Conservation (phyloP, 2,113 vertebrate genomes). For the Egretta garzetta region DNA sequence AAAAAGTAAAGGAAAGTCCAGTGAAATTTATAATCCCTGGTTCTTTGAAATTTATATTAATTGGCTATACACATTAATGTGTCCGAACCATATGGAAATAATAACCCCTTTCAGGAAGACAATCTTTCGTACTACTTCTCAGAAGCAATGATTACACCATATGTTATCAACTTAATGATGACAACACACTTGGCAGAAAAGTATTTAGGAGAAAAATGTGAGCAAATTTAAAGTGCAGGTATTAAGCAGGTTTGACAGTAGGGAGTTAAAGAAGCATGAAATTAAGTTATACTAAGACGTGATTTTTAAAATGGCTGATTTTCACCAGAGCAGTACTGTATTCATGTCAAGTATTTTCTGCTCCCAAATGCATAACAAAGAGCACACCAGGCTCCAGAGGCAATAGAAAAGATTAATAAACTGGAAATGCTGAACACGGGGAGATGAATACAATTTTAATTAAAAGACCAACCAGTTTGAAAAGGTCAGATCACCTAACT, state of each 20-base stretch:
- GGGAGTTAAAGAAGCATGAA: conserved; percentile 6
- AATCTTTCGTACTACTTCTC: background rate
- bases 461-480: background rate
- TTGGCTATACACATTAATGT: background rate
- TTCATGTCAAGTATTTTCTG: background rate
- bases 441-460: background rate
- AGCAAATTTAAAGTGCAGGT: conserved; percentile 23
- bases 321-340: background rate
- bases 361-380: background rate
- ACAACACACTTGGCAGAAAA: background rate
- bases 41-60: background rate
- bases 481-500: background rate
- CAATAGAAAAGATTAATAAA: background rate
- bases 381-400: background rate
- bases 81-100: background rate
- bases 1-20: background rate
- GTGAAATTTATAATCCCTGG: background rate
- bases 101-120: background rate
- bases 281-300: conserved; percentile 26
- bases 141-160: background rate
- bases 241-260: conserved; percentile 9
- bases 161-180: background rate
- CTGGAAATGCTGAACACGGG: conserved; percentile 4
- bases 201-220: background rate
- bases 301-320: conserved; percentile 22